A percentile compares a stretch with the other conserved stretches of the same genome.
phyloP scores from a whole-genome alignment of 1,140 invertebrate species.

The Acromyrmex charruanus region DNA sequence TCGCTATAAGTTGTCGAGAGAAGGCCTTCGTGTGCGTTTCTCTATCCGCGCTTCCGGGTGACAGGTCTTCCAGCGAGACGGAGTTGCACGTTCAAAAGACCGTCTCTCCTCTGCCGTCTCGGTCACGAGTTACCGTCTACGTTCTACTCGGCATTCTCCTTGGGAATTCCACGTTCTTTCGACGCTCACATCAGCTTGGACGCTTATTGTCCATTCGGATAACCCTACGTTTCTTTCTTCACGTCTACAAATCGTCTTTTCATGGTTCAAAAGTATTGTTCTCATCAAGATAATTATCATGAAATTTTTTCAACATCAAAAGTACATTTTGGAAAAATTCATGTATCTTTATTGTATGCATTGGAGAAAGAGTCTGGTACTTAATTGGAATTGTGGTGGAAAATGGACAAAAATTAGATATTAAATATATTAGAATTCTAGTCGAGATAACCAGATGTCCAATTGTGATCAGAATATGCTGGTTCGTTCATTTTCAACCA shows the following conservation, averaged over 20 bases:
- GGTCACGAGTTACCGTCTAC: slow-evolving; percentile 24
- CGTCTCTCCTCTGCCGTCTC: slow-evolving; percentile 30
- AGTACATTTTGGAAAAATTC: neutral
- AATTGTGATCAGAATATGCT: too few relatives aligned
- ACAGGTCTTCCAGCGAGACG: slow-evolving; percentile 51
- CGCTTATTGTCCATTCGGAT: slow-evolving; percentile 41
- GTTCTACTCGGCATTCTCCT: slow-evolving; percentile 42
- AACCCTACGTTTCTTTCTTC: neutral
- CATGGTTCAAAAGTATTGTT: neutral
- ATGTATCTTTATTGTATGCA: neutral
- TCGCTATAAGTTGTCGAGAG: slow-evolving; percentile 12
- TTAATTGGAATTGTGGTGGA: too few relatives aligned
- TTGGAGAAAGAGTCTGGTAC: too few relatives aligned
- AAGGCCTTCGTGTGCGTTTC: slow-evolving; percentile 56
- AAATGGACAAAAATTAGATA: too few relatives aligned
- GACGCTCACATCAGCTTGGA: slow-evolving; percentile 36
- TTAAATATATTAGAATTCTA: too few relatives aligned
- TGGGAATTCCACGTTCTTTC: slow-evolving; percentile 59
- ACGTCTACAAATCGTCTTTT: neutral
- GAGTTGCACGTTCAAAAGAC: slow-evolving; percentile 47
- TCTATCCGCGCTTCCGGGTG: slow-evolving; percentile 59
- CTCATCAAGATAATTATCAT: neutral
- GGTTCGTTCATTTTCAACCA: too few relatives aligned
- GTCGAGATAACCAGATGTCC: too few relatives aligned
- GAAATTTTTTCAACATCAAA: neutral